phyloP scores from a whole-genome alignment of 2,113 vertebrate genomes.

The Orycteropus afer region DNA sequence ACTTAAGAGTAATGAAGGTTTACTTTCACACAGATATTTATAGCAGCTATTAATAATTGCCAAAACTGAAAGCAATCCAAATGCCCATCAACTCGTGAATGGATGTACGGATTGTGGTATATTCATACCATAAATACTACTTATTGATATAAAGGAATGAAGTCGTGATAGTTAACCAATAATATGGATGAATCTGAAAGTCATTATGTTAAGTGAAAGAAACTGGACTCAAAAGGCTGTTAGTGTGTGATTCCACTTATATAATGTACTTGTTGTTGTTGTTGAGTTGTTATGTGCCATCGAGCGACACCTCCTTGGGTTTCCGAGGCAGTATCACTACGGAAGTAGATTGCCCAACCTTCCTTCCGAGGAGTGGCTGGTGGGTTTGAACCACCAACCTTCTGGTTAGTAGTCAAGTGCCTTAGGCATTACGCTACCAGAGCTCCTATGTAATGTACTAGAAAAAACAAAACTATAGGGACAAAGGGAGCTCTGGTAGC shows the following conservation, averaged over 20 bases:
- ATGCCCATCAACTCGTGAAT: background rate
- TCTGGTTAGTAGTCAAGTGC: too few species aligned
- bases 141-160: slow-evolving; percentile 30
- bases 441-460: too few species aligned
- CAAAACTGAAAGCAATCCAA: background rate
- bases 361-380: too few species aligned
- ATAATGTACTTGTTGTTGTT: too few species aligned
- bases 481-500: too few species aligned
- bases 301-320: too few species aligned
- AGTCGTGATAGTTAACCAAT: background rate
- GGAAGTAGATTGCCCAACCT: too few species aligned
- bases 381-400: too few species aligned
- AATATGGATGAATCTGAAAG: background rate
- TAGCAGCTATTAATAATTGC: slow-evolving; percentile 27
- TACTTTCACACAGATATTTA: slow-evolving; percentile 47
- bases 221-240: background rate
- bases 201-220: slow-evolving; percentile 22
- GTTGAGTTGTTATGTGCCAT: too few species aligned
- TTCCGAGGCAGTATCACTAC: too few species aligned
- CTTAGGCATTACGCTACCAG: too few species aligned
- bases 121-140: background rate
- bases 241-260: background rate
- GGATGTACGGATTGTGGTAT: background rate
- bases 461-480: too few species aligned
- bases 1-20: background rate